Percentiles rank a stretch among this genome's conserved stretches.
These are phyloP conservation scores for Eumerus sabulonum DNA, from an alignment of 2,888 invertebrate species.

Conservation along the genomic window DNA sequence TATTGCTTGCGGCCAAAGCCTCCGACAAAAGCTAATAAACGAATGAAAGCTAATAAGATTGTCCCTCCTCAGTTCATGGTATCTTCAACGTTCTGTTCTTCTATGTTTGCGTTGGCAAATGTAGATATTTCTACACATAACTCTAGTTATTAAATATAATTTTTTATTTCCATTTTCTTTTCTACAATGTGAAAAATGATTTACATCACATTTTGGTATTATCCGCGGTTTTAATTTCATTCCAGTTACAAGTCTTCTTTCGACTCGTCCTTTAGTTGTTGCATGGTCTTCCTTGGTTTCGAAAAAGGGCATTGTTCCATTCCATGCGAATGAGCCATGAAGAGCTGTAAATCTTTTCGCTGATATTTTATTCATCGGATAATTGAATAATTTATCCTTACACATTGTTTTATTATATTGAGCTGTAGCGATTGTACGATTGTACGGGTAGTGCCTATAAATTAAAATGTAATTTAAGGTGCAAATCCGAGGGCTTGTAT, in stretches of 20 bases:
- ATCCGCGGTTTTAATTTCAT: too few relatives aligned
- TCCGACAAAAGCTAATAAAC: constrained; percentile 18
- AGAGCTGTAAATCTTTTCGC: constrained; percentile 52
- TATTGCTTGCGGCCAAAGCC: constrained; percentile 16
- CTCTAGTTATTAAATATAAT: not conserved
- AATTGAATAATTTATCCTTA: constrained; percentile 62
- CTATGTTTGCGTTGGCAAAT: too few relatives aligned
- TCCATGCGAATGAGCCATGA: constrained; percentile 25
- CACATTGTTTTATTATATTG: constrained; percentile 38
- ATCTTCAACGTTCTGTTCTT: too few relatives aligned
- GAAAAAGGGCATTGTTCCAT: constrained; percentile 18
- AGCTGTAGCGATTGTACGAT: too few relatives aligned
- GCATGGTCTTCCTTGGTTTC: constrained; percentile 4
- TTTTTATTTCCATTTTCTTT: constrained; percentile 17
- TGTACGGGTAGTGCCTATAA: not conserved
- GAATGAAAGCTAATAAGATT: constrained; percentile 53
- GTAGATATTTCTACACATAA: too few relatives aligned
- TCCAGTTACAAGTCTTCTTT: too few relatives aligned
- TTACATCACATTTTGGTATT: constrained; percentile 3
- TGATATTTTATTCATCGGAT: constrained; percentile 62
- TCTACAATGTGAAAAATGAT: constrained; percentile 34
- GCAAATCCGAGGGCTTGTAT: constrained; percentile 16
- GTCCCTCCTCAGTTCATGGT: constrained; percentile 39
- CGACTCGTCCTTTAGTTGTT: not conserved
- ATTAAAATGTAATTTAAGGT: constrained; percentile 51